Conservation (phyloP, 1,140 invertebrate species). For the Drosophila neocordata region DNA sequence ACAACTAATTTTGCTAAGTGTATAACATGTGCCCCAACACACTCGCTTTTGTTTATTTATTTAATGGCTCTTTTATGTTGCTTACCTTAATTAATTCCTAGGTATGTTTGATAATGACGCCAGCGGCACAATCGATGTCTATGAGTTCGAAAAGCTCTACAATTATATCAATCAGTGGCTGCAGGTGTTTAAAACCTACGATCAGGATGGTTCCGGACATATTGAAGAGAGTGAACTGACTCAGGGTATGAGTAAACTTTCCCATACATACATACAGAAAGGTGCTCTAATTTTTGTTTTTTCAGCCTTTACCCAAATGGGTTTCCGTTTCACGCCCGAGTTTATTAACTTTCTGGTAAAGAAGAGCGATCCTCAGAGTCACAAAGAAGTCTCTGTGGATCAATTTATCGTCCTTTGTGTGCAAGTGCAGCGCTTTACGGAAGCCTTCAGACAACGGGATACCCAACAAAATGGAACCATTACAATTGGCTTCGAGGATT, state of each 20-base stretch:
- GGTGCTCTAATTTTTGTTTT: too few relatives aligned
- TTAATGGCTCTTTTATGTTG: conserved; percentile 27
- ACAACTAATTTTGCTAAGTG: conserved; percentile 2
- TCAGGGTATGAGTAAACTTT: conserved; percentile 85
- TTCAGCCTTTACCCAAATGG: conserved; percentile 93
- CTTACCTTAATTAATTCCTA: conserved; percentile 65
- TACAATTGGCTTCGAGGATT: conserved; percentile 93
- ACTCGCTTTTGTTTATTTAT: conserved; percentile 52
- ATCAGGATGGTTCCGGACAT: conserved; percentile 91
- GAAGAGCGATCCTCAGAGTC: conserved; percentile 86
- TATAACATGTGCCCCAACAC: conserved; percentile 14
- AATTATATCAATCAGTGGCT: conserved; percentile 96
- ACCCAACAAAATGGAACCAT: conserved; percentile 89
- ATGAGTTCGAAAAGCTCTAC: conserved; percentile 94
- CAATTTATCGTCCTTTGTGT: conserved; percentile 94
- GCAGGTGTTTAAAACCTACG: conserved; percentile 91
- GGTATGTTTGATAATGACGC: conserved; percentile 95
- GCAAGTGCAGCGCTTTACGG: conserved; percentile 93
- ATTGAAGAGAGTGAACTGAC: conserved; percentile 92
- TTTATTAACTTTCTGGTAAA: conserved; percentile 89
- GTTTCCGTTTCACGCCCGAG: conserved; percentile 91
- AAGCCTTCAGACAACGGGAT: conserved; percentile 91
- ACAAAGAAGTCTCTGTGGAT: conserved; percentile 90
- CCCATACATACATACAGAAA: too few relatives aligned
- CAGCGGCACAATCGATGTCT: conserved; percentile 92